A percentile compares a stretch with the other conserved stretches of the same genome.
These are phyloP conservation scores for Anguilla japonica DNA, from an alignment of 2,113 vertebrate species.

Conservation along the genomic window DNA sequence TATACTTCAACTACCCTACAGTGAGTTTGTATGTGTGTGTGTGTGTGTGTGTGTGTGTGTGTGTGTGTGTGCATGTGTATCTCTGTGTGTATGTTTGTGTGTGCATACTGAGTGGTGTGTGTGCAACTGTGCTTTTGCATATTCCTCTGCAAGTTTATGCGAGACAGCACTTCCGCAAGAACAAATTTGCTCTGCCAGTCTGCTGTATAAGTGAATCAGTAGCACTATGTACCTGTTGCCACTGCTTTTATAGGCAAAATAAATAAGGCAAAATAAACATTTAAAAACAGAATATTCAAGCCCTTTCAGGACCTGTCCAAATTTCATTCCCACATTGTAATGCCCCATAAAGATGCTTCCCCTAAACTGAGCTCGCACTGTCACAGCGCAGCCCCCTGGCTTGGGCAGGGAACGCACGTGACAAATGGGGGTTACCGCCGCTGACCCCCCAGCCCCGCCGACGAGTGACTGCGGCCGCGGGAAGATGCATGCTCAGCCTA, in stretches of 20 bases:
- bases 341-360: background rate
- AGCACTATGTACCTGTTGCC: background rate
- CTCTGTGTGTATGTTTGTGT: no score
- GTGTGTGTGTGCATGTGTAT: no score
- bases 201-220: background rate
- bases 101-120: no score
- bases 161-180: no score
- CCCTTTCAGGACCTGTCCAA: background rate
- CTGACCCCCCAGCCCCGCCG: background rate
- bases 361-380: background rate
- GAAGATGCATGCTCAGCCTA: constrained; percentile 36
- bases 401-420: background rate
- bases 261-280: background rate
- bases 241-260: background rate
- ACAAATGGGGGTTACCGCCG: background rate
- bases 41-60: background rate
- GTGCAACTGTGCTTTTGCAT: no score
- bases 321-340: background rate
- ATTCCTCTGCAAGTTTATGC: no score
- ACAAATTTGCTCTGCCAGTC: background rate
- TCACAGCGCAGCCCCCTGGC: background rate
- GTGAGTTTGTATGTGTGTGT: background rate
- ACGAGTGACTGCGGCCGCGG: background rate
- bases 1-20: background rate
- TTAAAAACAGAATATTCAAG: background rate